phyloP scores from a whole-genome alignment of 1,140 invertebrate genomes.

The Drosophila saltans region DNA sequence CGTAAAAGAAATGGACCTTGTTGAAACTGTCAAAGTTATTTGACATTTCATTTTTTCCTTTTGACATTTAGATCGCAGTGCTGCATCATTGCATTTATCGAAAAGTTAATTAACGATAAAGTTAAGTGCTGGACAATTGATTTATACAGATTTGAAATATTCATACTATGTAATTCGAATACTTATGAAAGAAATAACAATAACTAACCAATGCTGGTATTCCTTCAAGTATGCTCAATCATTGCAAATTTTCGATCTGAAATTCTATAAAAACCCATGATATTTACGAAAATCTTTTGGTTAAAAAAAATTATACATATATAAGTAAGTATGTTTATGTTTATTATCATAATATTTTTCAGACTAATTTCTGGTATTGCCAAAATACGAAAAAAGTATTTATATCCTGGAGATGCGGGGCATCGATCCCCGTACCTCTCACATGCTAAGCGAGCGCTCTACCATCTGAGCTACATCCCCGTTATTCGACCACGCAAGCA shows the following conservation, averaged over 20 bases:
- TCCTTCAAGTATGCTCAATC: too few species aligned
- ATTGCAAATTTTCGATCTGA: too few species aligned
- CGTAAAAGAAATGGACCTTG: neutral
- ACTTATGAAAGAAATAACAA: too few species aligned
- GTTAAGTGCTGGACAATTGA: neutral
- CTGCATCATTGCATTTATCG: neutral
- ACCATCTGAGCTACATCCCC: slow-evolving; percentile 90
- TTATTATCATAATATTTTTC: too few species aligned
- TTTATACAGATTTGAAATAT: neutral
- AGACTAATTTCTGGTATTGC: too few species aligned
- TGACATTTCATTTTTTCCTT: neutral
- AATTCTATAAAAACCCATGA: too few species aligned
- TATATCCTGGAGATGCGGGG: slow-evolving; percentile 85
- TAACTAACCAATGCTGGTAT: too few species aligned
- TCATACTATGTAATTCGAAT: too few species aligned
- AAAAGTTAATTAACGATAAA: neutral
- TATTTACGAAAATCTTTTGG: too few species aligned
- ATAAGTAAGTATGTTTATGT: too few species aligned
- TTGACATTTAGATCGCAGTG: neutral
- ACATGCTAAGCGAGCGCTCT: slow-evolving; percentile 93
- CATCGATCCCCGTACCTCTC: slow-evolving; percentile 93
- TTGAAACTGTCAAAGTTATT: neutral
- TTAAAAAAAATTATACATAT: too few species aligned
- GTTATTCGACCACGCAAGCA: neutral
- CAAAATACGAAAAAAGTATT: neutral